Percentiles rank a stretch among this genome's conserved stretches.
Evolutionary conservation across 2,797 vertebrate genomes (phyloP).

Genomic region (Enoplosus armatus): DNA sequence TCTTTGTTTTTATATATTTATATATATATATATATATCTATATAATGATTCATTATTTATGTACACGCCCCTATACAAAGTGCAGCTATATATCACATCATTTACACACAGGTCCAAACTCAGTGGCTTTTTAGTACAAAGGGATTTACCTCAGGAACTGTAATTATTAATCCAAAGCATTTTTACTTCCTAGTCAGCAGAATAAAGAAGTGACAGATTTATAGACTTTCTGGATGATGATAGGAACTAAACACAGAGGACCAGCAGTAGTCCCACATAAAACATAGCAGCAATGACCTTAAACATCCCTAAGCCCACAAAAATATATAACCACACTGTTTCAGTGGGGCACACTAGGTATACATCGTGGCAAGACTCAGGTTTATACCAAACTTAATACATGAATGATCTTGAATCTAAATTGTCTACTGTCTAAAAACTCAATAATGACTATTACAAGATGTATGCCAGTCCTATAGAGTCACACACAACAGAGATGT

Average conservation of each 20-base stretch:
- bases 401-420: not conserved
- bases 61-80: constrained; percentile 57
- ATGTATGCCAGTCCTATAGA: constrained; percentile 13
- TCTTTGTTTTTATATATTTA: constrained; percentile 13
- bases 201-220: constrained; percentile 1
- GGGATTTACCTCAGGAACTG: constrained; percentile 14
- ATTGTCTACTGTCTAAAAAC: constrained; percentile 13
- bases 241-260: constrained; percentile 3
- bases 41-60: constrained; percentile 38
- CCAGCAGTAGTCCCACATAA: not conserved
- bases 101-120: constrained; percentile 52
- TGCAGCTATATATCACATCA: constrained; percentile 41
- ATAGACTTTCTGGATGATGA: constrained; percentile 1
- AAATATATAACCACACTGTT: constrained; percentile 15
- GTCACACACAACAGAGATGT: constrained; percentile 18
- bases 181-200: not conserved
- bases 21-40: constrained; percentile 14
- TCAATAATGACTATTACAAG: not conserved
- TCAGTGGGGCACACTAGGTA: constrained; percentile 3
- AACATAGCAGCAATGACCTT: constrained; percentile 27
- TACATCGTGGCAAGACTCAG: constrained; percentile 15
- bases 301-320: constrained; percentile 1
- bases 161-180: not conserved
- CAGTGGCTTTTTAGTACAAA: constrained; percentile 18
- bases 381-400: constrained; percentile 12